Base-by-base conservation (phyloP, 1,140 invertebrate genomes). In the Dendroctonus valens region DNA sequence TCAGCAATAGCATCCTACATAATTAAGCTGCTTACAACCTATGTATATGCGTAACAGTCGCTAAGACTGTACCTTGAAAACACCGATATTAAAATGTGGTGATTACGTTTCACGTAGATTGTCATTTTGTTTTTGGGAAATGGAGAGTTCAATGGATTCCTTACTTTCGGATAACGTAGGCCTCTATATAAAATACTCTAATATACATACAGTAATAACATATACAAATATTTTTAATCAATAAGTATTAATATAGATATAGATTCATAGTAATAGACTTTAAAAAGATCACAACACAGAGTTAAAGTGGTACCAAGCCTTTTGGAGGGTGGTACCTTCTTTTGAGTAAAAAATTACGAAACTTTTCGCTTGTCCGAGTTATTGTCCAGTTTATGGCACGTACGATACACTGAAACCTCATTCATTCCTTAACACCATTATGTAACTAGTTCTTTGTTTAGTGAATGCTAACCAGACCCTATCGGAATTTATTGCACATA, bases 261-360 rank as follows among this genome's bases (percentile, higher is more conserved):
- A 78, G 75, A 77, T 77, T 78, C 73, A 77, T 78, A 78, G 76
- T 78, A 78, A 78, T 78, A 78, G 76, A 78, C 74, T 78, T 78
- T 76, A 77, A 78, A 78, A 78, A 78, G 77, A 78, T 78, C 77
- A 78, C 77, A 78, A 78, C 76, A 78, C 77, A 78, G 77, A 78
- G 76, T 78, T 74, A 76, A 78, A 73, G 72, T 70, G 69, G 69
- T 65, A 66, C 69, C 55, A 63, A 67, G 65, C 67, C 59, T 58
- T 67, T 68, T 59, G 58, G 46, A 54, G 66, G 59, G 59, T 62
- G 69, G 63, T 61, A 68, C 70, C 52, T 63, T 59, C 58, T 62
- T 66, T 68, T 69, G 67, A 72, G 71, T 74, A 73, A 70, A 73
- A 74, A 71, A 50, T 26, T 7, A 50, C 7, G 37, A 8, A 26